Conservation (phyloP, 2,113 vertebrate genomes). For the Lanius collurio region DNA sequence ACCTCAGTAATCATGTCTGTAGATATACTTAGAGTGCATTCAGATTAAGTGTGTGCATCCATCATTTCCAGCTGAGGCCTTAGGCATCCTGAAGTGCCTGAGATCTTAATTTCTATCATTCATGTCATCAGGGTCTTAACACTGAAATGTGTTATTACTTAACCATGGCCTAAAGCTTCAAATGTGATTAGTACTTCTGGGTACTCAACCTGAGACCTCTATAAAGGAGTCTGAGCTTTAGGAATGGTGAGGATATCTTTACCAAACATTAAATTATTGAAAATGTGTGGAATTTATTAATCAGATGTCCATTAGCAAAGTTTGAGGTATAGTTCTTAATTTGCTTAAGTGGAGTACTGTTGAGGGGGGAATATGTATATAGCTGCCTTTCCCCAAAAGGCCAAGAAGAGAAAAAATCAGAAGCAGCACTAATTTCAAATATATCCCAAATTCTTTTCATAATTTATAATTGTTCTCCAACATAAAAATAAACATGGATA, state of each 20-base stretch:
- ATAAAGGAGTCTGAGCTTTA: not conserved
- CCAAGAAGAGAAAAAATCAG: not conserved
- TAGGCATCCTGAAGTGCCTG: slow-evolving; percentile 15
- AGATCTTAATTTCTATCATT: slow-evolving; percentile 54
- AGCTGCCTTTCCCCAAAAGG: not conserved
- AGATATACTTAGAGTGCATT: slow-evolving; percentile 21
- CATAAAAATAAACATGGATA: not conserved
- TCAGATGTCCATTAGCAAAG: not conserved
- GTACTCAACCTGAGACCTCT: not conserved
- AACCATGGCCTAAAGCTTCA: not conserved
- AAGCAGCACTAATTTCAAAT: not conserved
- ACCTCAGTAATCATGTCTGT: slow-evolving; percentile 37
- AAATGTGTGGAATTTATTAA: not conserved
- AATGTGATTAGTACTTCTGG: not conserved
- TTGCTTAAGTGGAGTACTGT: not conserved
- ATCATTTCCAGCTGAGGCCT: slow-evolving; percentile 43
- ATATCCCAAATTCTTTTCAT: not conserved
- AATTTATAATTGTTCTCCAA: not conserved
- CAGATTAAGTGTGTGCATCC: slow-evolving; percentile 38
- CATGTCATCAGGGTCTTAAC: slow-evolving; percentile 48
- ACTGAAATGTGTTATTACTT: slow-evolving; percentile 1
- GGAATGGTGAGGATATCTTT: not conserved
- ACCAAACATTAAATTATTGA: not conserved
- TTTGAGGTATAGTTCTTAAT: not conserved
- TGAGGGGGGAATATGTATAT: not conserved